phyloP scores from a whole-genome alignment of 1,140 invertebrate species.

The Cryptotermes secundus region DNA sequence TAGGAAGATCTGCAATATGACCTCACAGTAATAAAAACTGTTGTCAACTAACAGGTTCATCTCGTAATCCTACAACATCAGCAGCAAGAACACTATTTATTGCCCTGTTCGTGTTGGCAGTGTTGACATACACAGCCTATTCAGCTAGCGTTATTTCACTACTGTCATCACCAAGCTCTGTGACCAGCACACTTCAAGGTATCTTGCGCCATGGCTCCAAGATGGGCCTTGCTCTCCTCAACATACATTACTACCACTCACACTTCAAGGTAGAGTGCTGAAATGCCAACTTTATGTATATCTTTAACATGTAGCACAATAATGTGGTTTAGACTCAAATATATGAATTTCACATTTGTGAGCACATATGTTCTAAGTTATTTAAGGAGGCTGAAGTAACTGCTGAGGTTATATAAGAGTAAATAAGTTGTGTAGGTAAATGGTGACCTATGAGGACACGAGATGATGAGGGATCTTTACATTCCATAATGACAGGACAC shows the following conservation, averaged over 20 bases:
- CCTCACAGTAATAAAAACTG: neutral
- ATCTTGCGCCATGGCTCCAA: neutral
- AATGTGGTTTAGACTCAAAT: no score
- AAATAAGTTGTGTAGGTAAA: no score
- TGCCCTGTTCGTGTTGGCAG: conserved; percentile 27
- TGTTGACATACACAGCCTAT: conserved; percentile 30
- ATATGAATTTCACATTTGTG: no score
- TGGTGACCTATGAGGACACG: no score
- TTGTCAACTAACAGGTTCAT: conserved; percentile 10
- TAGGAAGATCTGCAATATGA: no score
- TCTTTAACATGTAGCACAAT: no score
- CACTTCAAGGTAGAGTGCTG: conserved; percentile 22
- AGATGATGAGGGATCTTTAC: no score
- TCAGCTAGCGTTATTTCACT: conserved; percentile 31
- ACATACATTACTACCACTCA: conserved; percentile 20
- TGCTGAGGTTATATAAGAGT: no score
- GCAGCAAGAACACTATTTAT: conserved; percentile 31
- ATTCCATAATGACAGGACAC: no score
- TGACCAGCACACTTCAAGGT: conserved; percentile 2
- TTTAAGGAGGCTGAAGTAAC: no score
- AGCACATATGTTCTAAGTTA: no score
- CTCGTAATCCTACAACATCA: conserved; percentile 28
- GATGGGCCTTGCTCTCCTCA: neutral
- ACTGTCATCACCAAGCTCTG: conserved; percentile 21
- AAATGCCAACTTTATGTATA: no score